Base-by-base conservation (phyloP, 2,888 invertebrate genomes). In the Platycheirus rosarum region DNA sequence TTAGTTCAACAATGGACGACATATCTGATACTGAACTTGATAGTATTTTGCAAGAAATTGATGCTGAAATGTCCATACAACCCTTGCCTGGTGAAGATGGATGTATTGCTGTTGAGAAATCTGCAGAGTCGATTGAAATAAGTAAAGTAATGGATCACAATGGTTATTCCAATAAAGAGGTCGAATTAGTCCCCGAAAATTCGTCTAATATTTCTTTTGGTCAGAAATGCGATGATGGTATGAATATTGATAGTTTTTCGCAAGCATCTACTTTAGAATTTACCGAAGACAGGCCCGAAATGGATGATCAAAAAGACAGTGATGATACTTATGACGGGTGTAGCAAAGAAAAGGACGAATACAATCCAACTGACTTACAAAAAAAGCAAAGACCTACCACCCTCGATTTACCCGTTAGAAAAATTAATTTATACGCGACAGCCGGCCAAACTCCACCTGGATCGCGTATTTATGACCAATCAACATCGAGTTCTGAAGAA, bases 1-100 rank as follows among this genome's bases (percentile, higher is more conserved):
- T 91, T 77, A 89, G 90, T 79, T 91, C 91, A 0, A 91, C 91
- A 4, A 91, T 91, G 91, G 91, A 91, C 71, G 91, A 91, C 70
- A 91, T 91, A 14, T 91, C 91, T 0, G 91, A 91, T 71, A 90
- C 91, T 0, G 91, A 91, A 77, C 84, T 91, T 46, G 91, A 91
- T 85, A 90, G 90, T 70, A 89, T 91, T 86, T 80, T 91, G 65
- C 90, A 90, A 57, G 91, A 91, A 80, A 89, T 90, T 62, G 91
- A 90, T 65, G 88, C 87, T 18, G 90, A 90, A 62, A 71, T 84
- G 14, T 74, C 84, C 35, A 9, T 57, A 70, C 6, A 7, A 32
- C 8, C 2, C 29, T 7, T 7, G 4, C 8, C 29, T 8, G 29
- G 7, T 23, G 23, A 23, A 23, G 6, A 2, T 23, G 23, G 23